phyloP scores from a whole-genome alignment of 2,113 vertebrate species.

The Panthera leo region DNA sequence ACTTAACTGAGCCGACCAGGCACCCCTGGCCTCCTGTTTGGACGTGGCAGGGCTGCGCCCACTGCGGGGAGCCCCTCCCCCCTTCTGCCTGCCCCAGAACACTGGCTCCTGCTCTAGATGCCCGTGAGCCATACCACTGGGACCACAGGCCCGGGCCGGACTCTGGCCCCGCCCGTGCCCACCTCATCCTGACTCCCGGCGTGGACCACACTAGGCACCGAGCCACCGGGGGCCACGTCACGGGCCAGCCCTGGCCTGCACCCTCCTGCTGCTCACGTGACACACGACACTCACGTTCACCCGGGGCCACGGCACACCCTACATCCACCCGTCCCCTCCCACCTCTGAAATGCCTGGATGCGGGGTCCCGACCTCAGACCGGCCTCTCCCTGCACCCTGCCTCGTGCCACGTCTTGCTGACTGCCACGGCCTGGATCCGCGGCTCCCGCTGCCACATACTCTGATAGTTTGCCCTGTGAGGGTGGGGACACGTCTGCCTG shows the following conservation, averaged over 20 bases:
- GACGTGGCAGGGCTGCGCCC: neutral
- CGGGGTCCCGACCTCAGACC: rapidly evolving
- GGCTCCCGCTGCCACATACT: neutral
- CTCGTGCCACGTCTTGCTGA: rapidly evolving
- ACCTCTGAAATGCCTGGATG: rapidly evolving
- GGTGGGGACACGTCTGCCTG: neutral
- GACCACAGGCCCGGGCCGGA: too few species aligned
- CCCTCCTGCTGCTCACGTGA: neutral
- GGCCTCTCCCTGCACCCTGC: neutral
- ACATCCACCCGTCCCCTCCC: neutral
- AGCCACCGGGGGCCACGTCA: neutral
- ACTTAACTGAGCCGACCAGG: too few species aligned
- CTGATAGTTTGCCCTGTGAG: neutral
- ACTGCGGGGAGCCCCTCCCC: rapidly evolving
- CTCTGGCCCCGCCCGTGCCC: neutral
- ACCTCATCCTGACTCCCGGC: rapidly evolving
- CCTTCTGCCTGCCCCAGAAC: rapidly evolving
- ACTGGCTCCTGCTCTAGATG: rapidly evolving
- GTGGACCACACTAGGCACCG: too few species aligned
- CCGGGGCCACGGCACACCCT: too few species aligned
- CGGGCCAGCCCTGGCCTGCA: rapidly evolving
- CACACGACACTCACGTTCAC: neutral
- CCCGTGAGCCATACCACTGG: rapidly evolving
- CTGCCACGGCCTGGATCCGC: rapidly evolving
- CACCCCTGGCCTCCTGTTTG: too few species aligned